Evolutionary conservation across 1,140 invertebrate species (phyloP).

Genomic region (Chelonus insularis): DNA sequence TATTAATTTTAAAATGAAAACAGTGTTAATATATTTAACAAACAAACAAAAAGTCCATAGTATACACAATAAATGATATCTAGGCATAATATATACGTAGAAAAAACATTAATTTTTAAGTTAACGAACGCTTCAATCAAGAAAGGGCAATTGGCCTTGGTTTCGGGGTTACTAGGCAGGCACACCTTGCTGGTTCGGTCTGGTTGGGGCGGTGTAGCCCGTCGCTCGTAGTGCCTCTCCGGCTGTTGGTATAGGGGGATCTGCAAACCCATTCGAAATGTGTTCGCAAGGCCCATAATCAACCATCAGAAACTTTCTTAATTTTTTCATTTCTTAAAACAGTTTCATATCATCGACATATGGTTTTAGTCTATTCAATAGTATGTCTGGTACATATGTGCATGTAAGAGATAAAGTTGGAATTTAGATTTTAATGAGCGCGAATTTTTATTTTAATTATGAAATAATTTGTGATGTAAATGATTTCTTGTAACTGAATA

Average conservation of each 20-base stretch:
- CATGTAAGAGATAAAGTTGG: too few relatives aligned
- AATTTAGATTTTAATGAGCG: too few relatives aligned
- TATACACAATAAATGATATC: slow-evolving; percentile 39
- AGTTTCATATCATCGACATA: too few relatives aligned
- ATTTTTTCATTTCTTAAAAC: not conserved
- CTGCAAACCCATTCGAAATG: slow-evolving; percentile 59
- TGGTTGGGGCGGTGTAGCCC: slow-evolving; percentile 60
- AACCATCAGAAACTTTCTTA: slow-evolving; percentile 21
- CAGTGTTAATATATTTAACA: slow-evolving; percentile 1
- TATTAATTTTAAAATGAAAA: slow-evolving; percentile 9
- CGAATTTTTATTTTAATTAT: too few relatives aligned
- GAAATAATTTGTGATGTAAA: too few relatives aligned
- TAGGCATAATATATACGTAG: slow-evolving; percentile 49
- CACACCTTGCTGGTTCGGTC: slow-evolving; percentile 62
- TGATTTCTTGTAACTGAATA: too few relatives aligned
- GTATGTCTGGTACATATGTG: too few relatives aligned
- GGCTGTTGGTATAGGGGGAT: slow-evolving; percentile 61
- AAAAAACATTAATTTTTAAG: slow-evolving; percentile 55
- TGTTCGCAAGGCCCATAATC: slow-evolving; percentile 50
- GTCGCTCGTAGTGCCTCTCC: slow-evolving; percentile 61
- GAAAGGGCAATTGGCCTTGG: slow-evolving; percentile 57
- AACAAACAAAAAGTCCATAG: slow-evolving; percentile 18
- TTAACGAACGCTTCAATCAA: slow-evolving; percentile 61
- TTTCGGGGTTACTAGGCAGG: slow-evolving; percentile 58
- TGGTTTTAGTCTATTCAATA: too few relatives aligned